These are phyloP conservation scores for Crocallis elinguaria DNA, from an alignment of 2,888 invertebrate genomes.

Conservation along the genomic window DNA sequence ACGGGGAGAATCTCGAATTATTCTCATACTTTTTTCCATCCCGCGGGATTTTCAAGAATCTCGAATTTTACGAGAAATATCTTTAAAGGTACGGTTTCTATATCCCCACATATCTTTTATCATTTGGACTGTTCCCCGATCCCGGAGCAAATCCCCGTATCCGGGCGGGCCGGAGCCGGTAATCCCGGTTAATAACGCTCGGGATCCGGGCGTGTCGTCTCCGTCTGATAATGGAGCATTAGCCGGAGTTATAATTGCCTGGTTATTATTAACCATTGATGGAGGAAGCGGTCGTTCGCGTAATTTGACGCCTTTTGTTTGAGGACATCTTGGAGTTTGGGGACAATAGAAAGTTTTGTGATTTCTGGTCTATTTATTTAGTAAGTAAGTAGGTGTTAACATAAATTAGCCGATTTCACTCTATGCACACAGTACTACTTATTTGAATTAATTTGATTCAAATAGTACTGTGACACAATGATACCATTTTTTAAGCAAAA, in stretches of 20 bases:
- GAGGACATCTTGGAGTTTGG: conserved; percentile 24
- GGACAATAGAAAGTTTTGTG: conserved; percentile 24
- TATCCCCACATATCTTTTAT: conserved; percentile 73
- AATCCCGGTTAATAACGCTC: conserved; percentile 83
- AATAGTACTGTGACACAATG: too few relatives aligned
- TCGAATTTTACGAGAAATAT: conserved; percentile 28
- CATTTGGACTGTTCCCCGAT: conserved; percentile 77
- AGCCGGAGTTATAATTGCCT: conserved; percentile 75
- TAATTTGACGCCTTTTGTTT: conserved; percentile 43
- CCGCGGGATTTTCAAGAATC: conserved; percentile 21
- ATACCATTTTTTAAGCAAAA: too few relatives aligned
- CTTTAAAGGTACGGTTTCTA: conserved; percentile 31
- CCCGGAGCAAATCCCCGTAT: conserved; percentile 82
- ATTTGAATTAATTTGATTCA: too few relatives aligned
- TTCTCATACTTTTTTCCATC: conserved; percentile 27
- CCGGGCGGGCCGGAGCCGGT: conserved; percentile 75
- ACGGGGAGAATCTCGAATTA: conserved; percentile 17
- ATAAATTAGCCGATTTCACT: background rate
- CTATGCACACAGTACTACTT: too few relatives aligned
- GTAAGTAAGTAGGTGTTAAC: background rate
- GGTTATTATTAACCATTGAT: conserved; percentile 64
- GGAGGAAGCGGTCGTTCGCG: conserved; percentile 49
- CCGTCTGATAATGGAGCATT: conserved; percentile 71
- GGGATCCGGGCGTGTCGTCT: conserved; percentile 49
- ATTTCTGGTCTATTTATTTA: conserved; percentile 19